Evolutionary conservation across 2,888 invertebrate genomes (phyloP).

Genomic region (Hedya salicella): DNA sequence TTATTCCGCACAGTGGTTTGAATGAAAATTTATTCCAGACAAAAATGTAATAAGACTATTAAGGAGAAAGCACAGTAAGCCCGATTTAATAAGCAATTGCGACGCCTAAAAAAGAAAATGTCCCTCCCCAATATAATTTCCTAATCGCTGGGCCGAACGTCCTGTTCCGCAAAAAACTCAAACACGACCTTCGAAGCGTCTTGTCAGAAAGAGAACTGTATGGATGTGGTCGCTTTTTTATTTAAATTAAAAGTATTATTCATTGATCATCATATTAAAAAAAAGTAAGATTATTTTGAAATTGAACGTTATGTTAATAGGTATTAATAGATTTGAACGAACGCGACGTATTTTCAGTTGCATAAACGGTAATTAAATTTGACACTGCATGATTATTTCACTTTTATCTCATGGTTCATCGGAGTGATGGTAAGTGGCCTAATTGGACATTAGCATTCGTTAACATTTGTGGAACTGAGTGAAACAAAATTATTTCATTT

Average conservation of each 20-base stretch:
- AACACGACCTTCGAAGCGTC: conserved; percentile 70
- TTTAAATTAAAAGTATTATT: neutral
- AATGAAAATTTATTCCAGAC: conserved; percentile 44
- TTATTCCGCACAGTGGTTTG: conserved; percentile 43
- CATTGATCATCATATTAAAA: too few species aligned
- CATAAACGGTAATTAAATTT: too few species aligned
- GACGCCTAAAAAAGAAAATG: conserved; percentile 61
- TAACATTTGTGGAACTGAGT: too few species aligned
- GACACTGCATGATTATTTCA: too few species aligned
- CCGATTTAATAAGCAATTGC: conserved; percentile 82
- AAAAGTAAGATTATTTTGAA: too few species aligned
- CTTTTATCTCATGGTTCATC: too few species aligned
- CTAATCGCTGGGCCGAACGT: conserved; percentile 81
- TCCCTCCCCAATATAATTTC: conserved; percentile 80
- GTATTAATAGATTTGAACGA: too few species aligned
- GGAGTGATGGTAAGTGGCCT: too few species aligned
- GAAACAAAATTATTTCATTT: too few species aligned
- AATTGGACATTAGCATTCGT: too few species aligned
- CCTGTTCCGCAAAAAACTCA: conserved; percentile 79
- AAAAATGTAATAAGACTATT: conserved; percentile 66
- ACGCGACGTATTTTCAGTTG: too few species aligned
- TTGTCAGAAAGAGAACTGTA: conserved; percentile 62
- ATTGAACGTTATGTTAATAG: too few species aligned
- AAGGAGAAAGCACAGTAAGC: conserved; percentile 72
- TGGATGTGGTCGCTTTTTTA: conserved; percentile 58